Evolutionary conservation across 37 sponge, comb jelly and placozoan species (phyloP).

Genomic region (Halisarca cf. caerulea): DNA sequence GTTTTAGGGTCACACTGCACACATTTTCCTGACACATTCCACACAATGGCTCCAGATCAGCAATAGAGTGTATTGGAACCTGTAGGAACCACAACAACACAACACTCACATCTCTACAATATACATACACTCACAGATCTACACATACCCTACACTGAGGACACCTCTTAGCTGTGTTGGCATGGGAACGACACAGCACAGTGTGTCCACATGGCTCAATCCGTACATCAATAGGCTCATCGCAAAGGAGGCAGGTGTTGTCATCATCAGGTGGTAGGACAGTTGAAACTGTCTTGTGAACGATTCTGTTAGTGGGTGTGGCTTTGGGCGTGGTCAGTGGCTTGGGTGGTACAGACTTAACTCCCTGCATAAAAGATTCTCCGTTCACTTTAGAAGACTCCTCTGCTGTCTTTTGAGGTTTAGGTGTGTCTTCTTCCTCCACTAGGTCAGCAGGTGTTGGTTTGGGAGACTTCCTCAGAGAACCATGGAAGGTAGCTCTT

Average conservation of each 20-base stretch:
- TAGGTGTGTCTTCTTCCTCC: neutral
- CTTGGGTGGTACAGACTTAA: neutral
- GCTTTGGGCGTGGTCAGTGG: slow-evolving; percentile 49
- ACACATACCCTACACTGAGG: slow-evolving; percentile 68
- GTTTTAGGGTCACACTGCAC: no score
- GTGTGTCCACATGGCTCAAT: slow-evolving; percentile 82
- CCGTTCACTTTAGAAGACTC: no score
- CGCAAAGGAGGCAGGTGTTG: slow-evolving; percentile 63
- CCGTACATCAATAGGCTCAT: slow-evolving; percentile 57
- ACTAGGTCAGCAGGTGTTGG: neutral
- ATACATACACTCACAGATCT: neutral
- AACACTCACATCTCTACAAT: neutral
- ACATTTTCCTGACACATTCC: no score
- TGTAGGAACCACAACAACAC: neutral
- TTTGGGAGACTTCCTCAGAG: slow-evolving; percentile 17
- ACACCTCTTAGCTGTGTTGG: slow-evolving; percentile 75
- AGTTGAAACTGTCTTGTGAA: no score
- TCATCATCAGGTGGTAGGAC: neutral
- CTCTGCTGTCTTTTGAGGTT: no score
- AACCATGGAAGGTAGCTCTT: slow-evolving; percentile 26
- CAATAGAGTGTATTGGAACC: slow-evolving; percentile 36
- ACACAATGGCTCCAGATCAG: slow-evolving; percentile 36
- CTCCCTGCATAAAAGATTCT: neutral
- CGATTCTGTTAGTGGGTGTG: neutral
- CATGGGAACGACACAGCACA: slow-evolving; percentile 62